A percentile compares a stretch with the other conserved stretches of the same genome.
Conservation (phyloP, 2,888 invertebrate species). For the Cosmorhoe ocellata region DNA sequence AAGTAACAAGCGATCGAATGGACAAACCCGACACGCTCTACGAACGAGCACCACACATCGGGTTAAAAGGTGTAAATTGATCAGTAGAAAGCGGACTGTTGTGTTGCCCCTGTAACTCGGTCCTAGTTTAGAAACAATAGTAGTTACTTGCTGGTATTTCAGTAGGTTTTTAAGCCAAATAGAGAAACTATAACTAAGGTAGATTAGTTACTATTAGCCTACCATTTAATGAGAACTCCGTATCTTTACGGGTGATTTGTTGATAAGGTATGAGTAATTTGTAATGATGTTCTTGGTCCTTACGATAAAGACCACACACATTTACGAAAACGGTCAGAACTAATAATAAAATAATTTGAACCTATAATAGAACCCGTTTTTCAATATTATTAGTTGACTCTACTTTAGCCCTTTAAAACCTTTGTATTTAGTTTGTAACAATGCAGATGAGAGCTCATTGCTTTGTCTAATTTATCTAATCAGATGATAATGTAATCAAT, state of each 20-base stretch:
- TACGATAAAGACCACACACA: slow-evolving; percentile 26
- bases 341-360: neutral
- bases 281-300: slow-evolving; percentile 13
- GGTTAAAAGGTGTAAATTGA: slow-evolving; percentile 43
- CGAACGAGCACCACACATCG: slow-evolving; percentile 30
- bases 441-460: neutral
- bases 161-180: slow-evolving; percentile 4
- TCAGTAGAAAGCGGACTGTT: slow-evolving; percentile 47
- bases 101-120: slow-evolving; percentile 22
- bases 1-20: slow-evolving; percentile 46
- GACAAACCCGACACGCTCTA: slow-evolving; percentile 17
- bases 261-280: slow-evolving; percentile 33
- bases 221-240: slow-evolving; percentile 9
- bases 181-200: slow-evolving; percentile 1
- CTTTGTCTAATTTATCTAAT: slow-evolving; percentile 26
- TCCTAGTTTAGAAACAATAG: slow-evolving; percentile 24
- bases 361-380: too few relatives aligned
- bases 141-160: slow-evolving; percentile 14
- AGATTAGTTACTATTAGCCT: slow-evolving; percentile 1
- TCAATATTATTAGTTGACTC: too few relatives aligned
- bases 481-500: slow-evolving; percentile 26
- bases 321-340: neutral
- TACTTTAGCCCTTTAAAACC: too few relatives aligned
- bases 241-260: slow-evolving; percentile 26
- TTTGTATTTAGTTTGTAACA: neutral